Conservation (phyloP, 2,888 invertebrate species). For the Ophion ellenae region DNA sequence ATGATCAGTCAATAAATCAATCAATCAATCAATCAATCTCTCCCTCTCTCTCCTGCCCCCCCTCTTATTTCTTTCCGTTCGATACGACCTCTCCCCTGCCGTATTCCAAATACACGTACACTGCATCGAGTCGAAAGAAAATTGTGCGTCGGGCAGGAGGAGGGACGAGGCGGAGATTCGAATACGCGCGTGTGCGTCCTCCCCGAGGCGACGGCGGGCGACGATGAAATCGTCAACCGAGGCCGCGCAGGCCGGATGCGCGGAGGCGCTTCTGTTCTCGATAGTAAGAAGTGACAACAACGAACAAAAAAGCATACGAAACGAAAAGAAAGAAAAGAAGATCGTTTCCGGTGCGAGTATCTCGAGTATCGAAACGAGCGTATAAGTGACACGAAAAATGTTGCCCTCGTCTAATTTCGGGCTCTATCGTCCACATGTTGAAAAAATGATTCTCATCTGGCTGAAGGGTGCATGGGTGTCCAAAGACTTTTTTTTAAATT, state of each 20-base stretch:
- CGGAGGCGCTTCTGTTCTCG: conserved; percentile 44
- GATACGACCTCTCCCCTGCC: background rate
- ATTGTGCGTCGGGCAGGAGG: background rate
- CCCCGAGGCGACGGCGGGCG: background rate
- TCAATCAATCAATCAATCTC: no score
- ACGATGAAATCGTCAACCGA: conserved; percentile 50
- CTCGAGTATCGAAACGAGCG: conserved; percentile 25
- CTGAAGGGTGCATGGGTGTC: no score
- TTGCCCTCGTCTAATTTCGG: background rate
- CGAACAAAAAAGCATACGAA: conserved; percentile 1
- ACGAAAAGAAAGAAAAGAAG: conserved; percentile 19
- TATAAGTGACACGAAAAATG: conserved; percentile 18
- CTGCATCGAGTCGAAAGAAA: conserved; percentile 20
- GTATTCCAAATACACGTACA: no score
- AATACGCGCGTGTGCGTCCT: background rate
- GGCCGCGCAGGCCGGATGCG: conserved; percentile 56
- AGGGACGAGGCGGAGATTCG: conserved; percentile 28
- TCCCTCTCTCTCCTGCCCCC: no score
- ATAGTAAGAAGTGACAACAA: conserved; percentile 51
- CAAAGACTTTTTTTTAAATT: no score
- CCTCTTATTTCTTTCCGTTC: background rate
- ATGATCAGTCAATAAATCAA: no score
- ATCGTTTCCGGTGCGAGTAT: conserved; percentile 56
- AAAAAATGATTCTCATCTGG: no score
- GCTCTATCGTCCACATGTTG: no score